Conservation (phyloP, 2,113 vertebrate species). For the Ivindomyrus marchei region DNA sequence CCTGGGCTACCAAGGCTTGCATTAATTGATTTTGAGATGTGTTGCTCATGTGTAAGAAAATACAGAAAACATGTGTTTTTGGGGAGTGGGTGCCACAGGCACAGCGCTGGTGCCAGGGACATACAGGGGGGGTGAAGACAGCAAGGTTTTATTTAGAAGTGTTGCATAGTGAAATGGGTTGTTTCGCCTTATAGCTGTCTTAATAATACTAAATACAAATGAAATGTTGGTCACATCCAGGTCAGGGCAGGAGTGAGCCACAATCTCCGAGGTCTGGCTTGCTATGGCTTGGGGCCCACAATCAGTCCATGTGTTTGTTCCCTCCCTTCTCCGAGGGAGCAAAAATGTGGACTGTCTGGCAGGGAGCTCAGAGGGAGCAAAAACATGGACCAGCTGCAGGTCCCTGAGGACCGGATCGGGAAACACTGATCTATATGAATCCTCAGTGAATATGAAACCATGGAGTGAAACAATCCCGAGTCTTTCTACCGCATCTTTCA, state of each 20-base stretch:
- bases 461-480: not conserved
- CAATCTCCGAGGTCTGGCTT: not conserved
- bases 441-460: not conserved
- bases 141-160: not conserved
- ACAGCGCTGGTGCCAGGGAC: not conserved
- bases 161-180: not conserved
- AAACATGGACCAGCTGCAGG: too few relatives aligned
- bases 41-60: not conserved
- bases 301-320: too few relatives aligned
- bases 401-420: too few relatives aligned
- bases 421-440: too few relatives aligned
- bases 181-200: not conserved
- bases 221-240: not conserved
- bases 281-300: not conserved
- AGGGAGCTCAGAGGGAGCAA: too few relatives aligned
- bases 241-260: not conserved
- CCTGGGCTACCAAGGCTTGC: not conserved
- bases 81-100: not conserved
- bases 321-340: too few relatives aligned
- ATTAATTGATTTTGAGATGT: not conserved
- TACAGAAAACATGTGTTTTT: not conserved
- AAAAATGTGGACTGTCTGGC: too few relatives aligned
- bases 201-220: not conserved
- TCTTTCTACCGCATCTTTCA: not conserved
- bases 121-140: not conserved